Conservation (phyloP, 1,140 invertebrate species). For the Patella vulgata region DNA sequence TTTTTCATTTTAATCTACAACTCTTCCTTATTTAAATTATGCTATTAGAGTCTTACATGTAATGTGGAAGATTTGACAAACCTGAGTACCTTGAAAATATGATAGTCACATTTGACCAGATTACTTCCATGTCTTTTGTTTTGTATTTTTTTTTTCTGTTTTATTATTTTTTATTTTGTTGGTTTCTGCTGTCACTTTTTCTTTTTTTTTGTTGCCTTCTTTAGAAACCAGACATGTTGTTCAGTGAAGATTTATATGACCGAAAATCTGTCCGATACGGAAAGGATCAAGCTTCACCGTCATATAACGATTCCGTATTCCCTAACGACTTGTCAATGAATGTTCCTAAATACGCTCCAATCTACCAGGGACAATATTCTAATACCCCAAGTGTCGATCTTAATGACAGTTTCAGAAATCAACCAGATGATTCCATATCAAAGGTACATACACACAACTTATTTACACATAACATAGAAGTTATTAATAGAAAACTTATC, state of each 20-base stretch:
- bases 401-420: slow-evolving; percentile 45
- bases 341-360: slow-evolving; percentile 25
- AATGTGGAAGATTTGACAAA: no score
- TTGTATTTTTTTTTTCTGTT: slow-evolving; percentile 8
- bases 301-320: slow-evolving; percentile 27
- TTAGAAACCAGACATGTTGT: slow-evolving; percentile 26
- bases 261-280: slow-evolving; percentile 49
- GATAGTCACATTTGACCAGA: no score
- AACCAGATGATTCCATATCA: slow-evolving; percentile 50
- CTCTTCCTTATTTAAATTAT: slow-evolving; percentile 9
- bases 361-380: slow-evolving; percentile 26
- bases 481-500: no score
- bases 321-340: slow-evolving; percentile 19
- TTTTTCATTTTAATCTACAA: background rate
- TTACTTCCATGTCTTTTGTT: no score
- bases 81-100: no score
- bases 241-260: slow-evolving; percentile 50
- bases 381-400: slow-evolving; percentile 32
- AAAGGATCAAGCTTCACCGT: slow-evolving; percentile 24
- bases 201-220: slow-evolving; percentile 5
- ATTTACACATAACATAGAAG: background rate
- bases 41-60: no score
- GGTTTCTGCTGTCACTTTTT: slow-evolving; percentile 14
- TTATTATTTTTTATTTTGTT: background rate
- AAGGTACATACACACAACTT: background rate